These are phyloP conservation scores for Drosophila neocordata DNA, from an alignment of 1,140 invertebrate species.

Conservation along the genomic window DNA sequence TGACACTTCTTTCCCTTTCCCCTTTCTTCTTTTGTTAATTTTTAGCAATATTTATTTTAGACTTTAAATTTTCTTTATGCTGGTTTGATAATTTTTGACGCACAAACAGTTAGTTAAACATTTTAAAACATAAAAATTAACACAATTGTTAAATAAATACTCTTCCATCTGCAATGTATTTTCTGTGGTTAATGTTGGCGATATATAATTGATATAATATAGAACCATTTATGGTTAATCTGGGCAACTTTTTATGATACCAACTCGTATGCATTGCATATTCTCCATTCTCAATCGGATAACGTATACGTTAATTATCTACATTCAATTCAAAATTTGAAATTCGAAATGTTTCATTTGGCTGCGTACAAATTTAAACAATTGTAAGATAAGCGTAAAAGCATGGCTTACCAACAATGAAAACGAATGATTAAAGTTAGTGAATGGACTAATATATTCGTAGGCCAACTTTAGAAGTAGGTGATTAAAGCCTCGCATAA, in stretches of 20 bases:
- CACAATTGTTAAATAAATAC: too few relatives aligned
- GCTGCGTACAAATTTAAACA: neutral
- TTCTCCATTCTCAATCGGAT: constrained; percentile 10
- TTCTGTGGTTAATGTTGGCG: too few relatives aligned
- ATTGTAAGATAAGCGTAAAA: neutral
- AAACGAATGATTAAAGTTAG: neutral
- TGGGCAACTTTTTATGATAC: neutral
- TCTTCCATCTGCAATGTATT: too few relatives aligned
- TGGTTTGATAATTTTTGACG: constrained; percentile 47
- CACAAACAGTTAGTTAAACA: constrained; percentile 14
- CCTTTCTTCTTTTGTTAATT: constrained; percentile 10
- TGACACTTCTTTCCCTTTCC: constrained; percentile 24
- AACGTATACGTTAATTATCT: neutral
- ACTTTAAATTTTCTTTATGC: constrained; percentile 43
- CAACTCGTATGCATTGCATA: neutral
- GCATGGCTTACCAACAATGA: neutral
- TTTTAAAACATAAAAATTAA: too few relatives aligned
- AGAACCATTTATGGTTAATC: neutral
- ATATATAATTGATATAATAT: too few relatives aligned
- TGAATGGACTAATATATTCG: neutral
- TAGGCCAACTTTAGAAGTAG: neutral
- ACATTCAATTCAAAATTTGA: neutral
- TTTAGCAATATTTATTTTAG: constrained; percentile 16
- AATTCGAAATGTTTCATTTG: constrained; percentile 1
- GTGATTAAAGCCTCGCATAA: neutral